Base-by-base conservation (phyloP, 2,888 invertebrate species). In the Sialis lutaria region DNA sequence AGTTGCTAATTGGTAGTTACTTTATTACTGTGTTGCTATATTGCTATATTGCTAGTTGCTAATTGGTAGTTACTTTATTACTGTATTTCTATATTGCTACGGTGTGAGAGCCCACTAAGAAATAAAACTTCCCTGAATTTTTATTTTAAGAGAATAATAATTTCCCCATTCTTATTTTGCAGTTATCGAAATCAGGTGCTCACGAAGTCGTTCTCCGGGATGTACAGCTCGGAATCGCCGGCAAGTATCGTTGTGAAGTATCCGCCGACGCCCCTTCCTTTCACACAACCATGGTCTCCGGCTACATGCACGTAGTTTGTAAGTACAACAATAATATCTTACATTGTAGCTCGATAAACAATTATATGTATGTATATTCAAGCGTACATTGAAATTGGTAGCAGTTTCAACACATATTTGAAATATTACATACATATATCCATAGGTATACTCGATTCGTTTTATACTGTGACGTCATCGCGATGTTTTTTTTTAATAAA, bases 251-350 rank as follows among this genome's bases (percentile, higher is more conserved):
- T 45, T 83, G 84, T 60, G 82, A 82, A 60, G 83, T 83, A 9
- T 82, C 82, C 1, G 77, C 79, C 1, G 83, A 84, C 58, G 74
- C 76, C 3, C 82, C 82, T 22, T 74, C 76, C 53, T 83, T 83
- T 64, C 77, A 77, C 61, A 83, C 82, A 0, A 69, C 74, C 55
- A 69, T 75, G 57, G 75, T 75, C 42, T 71, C 74, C 33, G 75
- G 79, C 42, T 76, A 77, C 53, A 72, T 83, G 68, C 78, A 80
- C 64, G 80, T 83, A 52, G 77, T 80, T 53, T 78, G 83, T 83
- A 64, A 79, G 79, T 76, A 62, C 51, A 44, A 35, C 42, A 48
- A 40, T 40, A 22, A 35, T 13, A 30, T 12, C 7, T 39, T n/a
- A 6, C 10, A 39, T 13, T 39, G n/a, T 39, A 9, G n/a, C 39